Evolutionary conservation across 2,113 vertebrate species (phyloP).

Genomic region (Notiomystis cincta): DNA sequence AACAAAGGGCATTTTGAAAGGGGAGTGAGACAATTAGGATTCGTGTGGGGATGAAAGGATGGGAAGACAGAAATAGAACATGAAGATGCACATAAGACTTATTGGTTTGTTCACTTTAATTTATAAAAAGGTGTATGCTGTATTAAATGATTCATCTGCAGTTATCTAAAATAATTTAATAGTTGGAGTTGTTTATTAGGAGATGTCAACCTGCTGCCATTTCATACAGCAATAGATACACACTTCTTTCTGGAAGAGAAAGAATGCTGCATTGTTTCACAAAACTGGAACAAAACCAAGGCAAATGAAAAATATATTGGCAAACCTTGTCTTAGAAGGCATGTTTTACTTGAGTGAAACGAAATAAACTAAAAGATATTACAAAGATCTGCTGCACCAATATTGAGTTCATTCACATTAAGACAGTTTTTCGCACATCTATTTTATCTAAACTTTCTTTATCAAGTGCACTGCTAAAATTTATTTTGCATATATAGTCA

Average conservation of each 20-base stretch:
- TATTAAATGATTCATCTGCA: background rate
- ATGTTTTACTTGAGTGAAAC: background rate
- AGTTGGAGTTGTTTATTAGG: background rate
- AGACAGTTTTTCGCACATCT: background rate
- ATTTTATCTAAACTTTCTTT: background rate
- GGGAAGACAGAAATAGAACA: background rate
- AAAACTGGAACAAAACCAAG: background rate
- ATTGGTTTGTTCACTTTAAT: background rate
- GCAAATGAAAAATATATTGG: background rate
- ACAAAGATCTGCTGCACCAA: background rate
- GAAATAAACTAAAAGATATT: background rate
- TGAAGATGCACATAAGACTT: background rate
- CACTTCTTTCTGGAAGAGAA: background rate
- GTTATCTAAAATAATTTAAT: background rate
- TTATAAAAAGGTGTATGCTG: background rate
- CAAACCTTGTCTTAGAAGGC: background rate
- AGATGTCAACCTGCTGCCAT: background rate
- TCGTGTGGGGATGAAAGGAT: background rate
- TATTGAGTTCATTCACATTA: background rate
- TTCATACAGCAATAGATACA: background rate
- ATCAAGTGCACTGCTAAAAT: background rate
- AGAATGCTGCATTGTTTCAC: background rate
- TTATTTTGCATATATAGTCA: background rate
- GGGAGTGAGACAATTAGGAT: background rate
- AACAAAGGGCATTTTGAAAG: slow-evolving; percentile 32